Base-by-base conservation (phyloP, 1,140 invertebrate genomes). In the Rhyzopertha dominica region DNA sequence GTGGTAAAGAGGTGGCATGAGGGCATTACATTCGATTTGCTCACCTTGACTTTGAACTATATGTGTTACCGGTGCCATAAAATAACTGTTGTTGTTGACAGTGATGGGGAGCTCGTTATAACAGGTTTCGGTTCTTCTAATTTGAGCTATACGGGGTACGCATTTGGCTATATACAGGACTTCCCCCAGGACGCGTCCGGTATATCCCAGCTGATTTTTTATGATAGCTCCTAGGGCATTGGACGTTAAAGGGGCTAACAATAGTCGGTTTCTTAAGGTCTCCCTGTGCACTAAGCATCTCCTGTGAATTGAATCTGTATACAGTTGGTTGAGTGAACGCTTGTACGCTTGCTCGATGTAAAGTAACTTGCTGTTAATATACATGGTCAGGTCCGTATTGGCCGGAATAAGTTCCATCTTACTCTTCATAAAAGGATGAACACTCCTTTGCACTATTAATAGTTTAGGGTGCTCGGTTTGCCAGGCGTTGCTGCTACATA, bases 401-500 rank as follows among this genome's bases (percentile, higher is more conserved):
- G n/a, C n/a, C n/a, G n/a, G n/a, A n/a, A n/a, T n/a, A n/a, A n/a
- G n/a, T n/a, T n/a, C n/a, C n/a, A n/a, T n/a, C n/a, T n/a, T n/a
- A n/a, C n/a, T n/a, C n/a, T n/a, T n/a, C n/a, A n/a, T n/a, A n/a
- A n/a, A n/a, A n/a, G n/a, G n/a, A n/a, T n/a, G n/a, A n/a, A n/a
- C n/a, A n/a, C n/a, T n/a, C n/a, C n/a, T n/a, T n/a, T n/a, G n/a
- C n/a, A n/a, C n/a, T n/a, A n/a, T n/a, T n/a, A n/a, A n/a, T n/a
- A n/a, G n/a, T 30, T n/a, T 43, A 10, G 42, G 29, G 18, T 44
- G 42, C 24, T 37, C 30, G 5, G 42, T 44, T 35, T 36, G 20
- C 31, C 42, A 44, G 18, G 36, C 22, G 8, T 24, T 12, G 5
- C 8, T 20, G 9, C 30, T 19, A 22, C 42, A 44, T 7, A 26